phyloP scores from a whole-genome alignment of 2,113 vertebrate genomes.

The Chaetodon trifascialis region DNA sequence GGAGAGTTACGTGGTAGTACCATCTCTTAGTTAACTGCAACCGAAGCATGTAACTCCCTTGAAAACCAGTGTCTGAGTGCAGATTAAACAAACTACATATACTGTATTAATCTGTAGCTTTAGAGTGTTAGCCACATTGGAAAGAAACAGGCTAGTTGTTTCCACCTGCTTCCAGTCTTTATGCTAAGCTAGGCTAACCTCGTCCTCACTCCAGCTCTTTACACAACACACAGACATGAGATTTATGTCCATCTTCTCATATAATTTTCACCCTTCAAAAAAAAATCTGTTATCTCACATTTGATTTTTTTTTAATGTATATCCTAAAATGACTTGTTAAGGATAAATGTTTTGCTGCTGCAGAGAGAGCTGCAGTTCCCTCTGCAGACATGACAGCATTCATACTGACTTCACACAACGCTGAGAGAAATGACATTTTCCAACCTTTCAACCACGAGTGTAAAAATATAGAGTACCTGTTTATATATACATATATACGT shows the following conservation, averaged over 20 bases:
- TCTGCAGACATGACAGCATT: conserved; percentile 17
- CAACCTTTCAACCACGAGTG: conserved; percentile 72
- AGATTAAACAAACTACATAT: background rate
- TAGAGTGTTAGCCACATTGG: background rate
- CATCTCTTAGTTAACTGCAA: background rate
- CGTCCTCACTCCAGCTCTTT: no score
- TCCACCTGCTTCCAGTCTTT: background rate
- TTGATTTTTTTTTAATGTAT: no score
- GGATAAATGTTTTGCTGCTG: background rate
- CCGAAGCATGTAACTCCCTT: background rate
- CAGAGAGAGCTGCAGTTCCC: background rate
- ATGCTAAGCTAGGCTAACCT: conserved; percentile 19
- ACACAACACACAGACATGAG: background rate
- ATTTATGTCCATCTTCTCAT: no score
- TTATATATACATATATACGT: conserved; percentile 50
- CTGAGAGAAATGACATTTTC: conserved; percentile 58
- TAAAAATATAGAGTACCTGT: conserved; percentile 83
- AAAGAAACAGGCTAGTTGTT: background rate
- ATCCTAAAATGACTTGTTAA: background rate
- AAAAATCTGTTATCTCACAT: background rate
- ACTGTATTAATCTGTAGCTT: background rate
- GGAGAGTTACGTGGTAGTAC: background rate
- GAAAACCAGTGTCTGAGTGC: background rate
- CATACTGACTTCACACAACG: conserved; percentile 33
- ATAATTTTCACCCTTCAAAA: no score